Evolutionary conservation across 2,888 invertebrate genomes (phyloP).

Genomic region (Idaea dimidiata): DNA sequence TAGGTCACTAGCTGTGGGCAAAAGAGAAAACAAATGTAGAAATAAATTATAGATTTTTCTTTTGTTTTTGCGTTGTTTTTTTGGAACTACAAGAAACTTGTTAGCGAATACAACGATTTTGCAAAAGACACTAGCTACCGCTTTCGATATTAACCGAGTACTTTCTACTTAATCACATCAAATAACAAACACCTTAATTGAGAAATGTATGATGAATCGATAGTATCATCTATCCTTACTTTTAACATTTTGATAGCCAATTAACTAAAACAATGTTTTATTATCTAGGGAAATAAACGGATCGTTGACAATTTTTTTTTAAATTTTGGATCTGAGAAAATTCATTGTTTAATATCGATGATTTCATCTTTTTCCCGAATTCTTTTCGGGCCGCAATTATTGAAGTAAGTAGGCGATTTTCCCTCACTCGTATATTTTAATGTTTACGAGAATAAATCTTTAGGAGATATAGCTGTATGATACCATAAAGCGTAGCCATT

Average conservation of each 20-base stretch:
- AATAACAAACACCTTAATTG: no score
- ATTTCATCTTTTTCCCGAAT: neutral
- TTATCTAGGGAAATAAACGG: neutral
- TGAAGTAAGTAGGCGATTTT: neutral
- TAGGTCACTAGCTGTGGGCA: slow-evolving; percentile 92
- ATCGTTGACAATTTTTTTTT: neutral
- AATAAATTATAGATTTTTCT: neutral
- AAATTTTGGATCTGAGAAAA: neutral
- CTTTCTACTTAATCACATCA: no score
- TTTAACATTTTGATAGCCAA: neutral
- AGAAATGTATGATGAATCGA: no score
- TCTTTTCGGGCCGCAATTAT: neutral
- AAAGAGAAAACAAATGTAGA: slow-evolving; percentile 18
- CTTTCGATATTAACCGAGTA: no score
- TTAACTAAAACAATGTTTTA: neutral
- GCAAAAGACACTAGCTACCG: no score
- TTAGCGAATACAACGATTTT: neutral
- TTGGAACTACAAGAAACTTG: neutral
- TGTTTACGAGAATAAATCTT: slow-evolving; percentile 9
- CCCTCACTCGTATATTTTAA: neutral
- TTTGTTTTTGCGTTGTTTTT: no score
- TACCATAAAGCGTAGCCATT: slow-evolving; percentile 28
- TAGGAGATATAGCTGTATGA: slow-evolving; percentile 17
- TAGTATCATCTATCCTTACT: no score
- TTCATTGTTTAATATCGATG: neutral